A percentile compares a stretch with the other conserved stretches of the same genome.
These are phyloP conservation scores for Hirudinaria manillensis DNA, from an alignment of 2,888 invertebrate species.

Conservation along the genomic window DNA sequence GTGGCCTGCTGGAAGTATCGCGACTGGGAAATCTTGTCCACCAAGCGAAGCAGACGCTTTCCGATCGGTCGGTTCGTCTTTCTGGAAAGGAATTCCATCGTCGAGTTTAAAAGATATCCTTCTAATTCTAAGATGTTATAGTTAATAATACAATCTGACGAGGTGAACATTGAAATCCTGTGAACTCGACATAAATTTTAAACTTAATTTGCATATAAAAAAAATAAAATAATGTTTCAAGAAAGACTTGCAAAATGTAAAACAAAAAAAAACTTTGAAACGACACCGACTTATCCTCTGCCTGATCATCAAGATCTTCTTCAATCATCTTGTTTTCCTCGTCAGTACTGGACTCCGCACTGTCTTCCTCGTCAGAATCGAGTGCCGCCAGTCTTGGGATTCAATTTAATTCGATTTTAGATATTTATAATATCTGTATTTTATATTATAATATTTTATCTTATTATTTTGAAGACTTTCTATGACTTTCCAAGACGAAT, in stretches of 20 bases:
- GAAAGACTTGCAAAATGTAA: background rate
- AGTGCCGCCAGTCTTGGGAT: constrained; percentile 43
- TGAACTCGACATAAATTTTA: too few species aligned
- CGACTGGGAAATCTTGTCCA: constrained; percentile 77
- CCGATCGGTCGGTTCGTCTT: constrained; percentile 42
- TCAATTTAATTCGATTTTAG: too few species aligned
- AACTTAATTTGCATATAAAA: too few species aligned
- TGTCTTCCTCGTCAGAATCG: constrained; percentile 48
- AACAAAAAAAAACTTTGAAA: background rate
- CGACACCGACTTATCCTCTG: background rate
- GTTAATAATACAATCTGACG: background rate
- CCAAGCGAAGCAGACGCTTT: constrained; percentile 72
- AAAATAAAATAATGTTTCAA: background rate
- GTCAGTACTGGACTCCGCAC: constrained; percentile 51
- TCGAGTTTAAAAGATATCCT: background rate
- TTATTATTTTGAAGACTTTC: too few species aligned
- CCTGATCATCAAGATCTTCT: constrained; percentile 19
- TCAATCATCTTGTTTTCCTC: constrained; percentile 45
- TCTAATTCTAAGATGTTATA: background rate
- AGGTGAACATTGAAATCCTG: background rate
- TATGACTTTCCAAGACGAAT: too few species aligned
- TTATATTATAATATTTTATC: too few species aligned
- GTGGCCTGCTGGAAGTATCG: constrained; percentile 82
- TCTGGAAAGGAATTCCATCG: constrained; percentile 33
- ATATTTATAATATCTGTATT: too few species aligned